Base-by-base conservation (phyloP, 2,113 vertebrate genomes). In the Brachypodius melanocephalos region DNA sequence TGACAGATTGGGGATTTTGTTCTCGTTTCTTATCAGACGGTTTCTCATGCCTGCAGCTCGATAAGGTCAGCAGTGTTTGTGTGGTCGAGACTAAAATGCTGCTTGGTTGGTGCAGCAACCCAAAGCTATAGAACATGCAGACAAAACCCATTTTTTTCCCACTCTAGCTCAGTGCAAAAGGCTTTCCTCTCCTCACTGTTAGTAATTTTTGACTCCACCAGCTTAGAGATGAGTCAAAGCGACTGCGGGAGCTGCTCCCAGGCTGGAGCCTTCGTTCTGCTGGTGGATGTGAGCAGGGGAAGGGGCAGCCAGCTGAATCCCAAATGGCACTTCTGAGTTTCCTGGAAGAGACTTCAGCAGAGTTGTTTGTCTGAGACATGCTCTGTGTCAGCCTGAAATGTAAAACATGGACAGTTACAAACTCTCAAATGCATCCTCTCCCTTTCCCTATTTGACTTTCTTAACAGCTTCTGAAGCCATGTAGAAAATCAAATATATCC, bases 301-400 rank as follows among this genome's bases (percentile, higher is more conserved):
- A 78, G 68, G 40, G 91, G 65, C 67, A 57, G 89, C 40, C 78
- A 85, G 59, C 93, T 79, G 61, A 87, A 72, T 97, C 89, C 83
- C 7, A 1, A 84, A 26, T 81, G 73, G 49, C 66, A 74, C 40
- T 25, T 59, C 36, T 20, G 74, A 67, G 36, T 79, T 96, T 96
- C 84, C 95, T 95, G 79, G 85, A 95, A 94, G 52, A 77, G 74
- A 45, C 89, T 79, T 46, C 52, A 77, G 25, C 40, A 10, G 74
- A 34, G 28, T 19, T 89, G 68, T 91, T 62, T 92, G 57, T 71
- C 10, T 92, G 40, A 85, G 66, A 57, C 80, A 72, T 0, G 0
- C 26, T 94, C 57, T 83, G n/a, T 95, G 61, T 95, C 94, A 88
- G 59, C 75, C 91, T 86, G 79, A 97, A 95, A 43, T 80, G 45